Percentiles rank a stretch among this genome's conserved stretches.
Conservation (phyloP, 2,113 vertebrate species). For the Nesogale talazaci region DNA sequence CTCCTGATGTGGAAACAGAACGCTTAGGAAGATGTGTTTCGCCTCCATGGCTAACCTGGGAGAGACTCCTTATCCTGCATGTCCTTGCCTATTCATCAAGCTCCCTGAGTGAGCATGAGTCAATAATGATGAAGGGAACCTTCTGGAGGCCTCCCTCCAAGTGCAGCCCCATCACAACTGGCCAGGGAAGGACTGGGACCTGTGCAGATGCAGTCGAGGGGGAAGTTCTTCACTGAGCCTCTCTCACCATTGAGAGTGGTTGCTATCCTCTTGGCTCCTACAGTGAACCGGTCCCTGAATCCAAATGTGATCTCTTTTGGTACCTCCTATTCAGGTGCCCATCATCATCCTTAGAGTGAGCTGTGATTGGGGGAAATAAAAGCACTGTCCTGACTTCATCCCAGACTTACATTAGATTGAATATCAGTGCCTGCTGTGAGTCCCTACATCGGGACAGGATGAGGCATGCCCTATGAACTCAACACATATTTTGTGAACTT, state of each 20-base stretch:
- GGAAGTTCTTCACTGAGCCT: not conserved
- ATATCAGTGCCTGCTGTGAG: not conserved
- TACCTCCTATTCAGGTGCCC: not conserved
- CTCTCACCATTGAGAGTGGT: not conserved
- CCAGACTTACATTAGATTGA: not conserved
- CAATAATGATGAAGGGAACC: too few species aligned
- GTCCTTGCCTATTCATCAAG: constrained; percentile 12
- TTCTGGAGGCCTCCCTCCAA: not conserved
- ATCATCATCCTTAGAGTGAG: not conserved
- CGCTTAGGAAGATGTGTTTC: not conserved
- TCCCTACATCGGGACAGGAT: not conserved
- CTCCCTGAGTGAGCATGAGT: not conserved
- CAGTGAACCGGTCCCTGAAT: not conserved
- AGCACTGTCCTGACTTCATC: not conserved
- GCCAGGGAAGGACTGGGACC: not conserved
- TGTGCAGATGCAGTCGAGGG: not conserved
- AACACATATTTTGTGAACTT: not conserved
- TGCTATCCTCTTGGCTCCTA: not conserved
- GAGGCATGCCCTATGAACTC: not conserved
- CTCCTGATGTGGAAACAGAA: constrained; percentile 28
- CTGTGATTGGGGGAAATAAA: not conserved
- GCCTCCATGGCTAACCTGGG: not conserved
- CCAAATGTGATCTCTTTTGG: not conserved
- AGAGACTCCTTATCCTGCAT: not conserved
- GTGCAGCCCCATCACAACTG: not conserved